Evolutionary conservation across 2,888 invertebrate species (phyloP), one percentile per base, ranked within the genome.

Genomic region (Trachelus iudaicus): DNA sequence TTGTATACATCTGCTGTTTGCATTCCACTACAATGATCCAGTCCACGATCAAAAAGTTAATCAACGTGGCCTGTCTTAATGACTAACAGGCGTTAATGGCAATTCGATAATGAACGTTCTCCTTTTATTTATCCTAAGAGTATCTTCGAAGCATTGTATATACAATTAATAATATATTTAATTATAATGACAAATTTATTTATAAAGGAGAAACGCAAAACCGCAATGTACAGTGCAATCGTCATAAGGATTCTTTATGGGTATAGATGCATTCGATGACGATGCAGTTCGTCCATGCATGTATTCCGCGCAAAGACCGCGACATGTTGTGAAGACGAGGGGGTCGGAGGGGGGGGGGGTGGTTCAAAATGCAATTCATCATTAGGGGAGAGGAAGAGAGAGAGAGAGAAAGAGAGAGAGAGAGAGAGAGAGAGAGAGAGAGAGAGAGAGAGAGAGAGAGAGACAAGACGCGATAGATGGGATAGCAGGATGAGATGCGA

Each of bases 281-380:
- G 83, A 79, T 82, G 86, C 86, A 84, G 83, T 81, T 79, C 77
- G 40, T 34, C 69, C 56, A 37, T 23, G 33, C 71, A 31, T 71
- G 71, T 71, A 15, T 23, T 31, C 30, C 4, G 31, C 31, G 12
- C 31, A 31, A 2, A 31, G 33, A 31, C 31, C 71, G 31, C 71
- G 31, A 34, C 31, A 3, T 23, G 56, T 9, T 56, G 9, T 2
- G 56, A 23, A 23, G 23, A 9, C 4, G 30, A 15, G 30, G 30
- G 69, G 76, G 23, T 79, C 75, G 75, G 74, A 81, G 86, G 85
- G 76, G 23, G 79, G 76, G 75, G 74, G 82, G 86, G 85, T 86
- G 82, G 87, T 87, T 35, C 85, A 89, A 88, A 89, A 85, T 86
- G 89, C 86, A 86, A 89, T 89, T 88, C 88, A 89, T 89, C 89